These are phyloP conservation scores for Grammomys surdaster DNA, from an alignment of 2,113 vertebrate genomes.

Conservation along the genomic window DNA sequence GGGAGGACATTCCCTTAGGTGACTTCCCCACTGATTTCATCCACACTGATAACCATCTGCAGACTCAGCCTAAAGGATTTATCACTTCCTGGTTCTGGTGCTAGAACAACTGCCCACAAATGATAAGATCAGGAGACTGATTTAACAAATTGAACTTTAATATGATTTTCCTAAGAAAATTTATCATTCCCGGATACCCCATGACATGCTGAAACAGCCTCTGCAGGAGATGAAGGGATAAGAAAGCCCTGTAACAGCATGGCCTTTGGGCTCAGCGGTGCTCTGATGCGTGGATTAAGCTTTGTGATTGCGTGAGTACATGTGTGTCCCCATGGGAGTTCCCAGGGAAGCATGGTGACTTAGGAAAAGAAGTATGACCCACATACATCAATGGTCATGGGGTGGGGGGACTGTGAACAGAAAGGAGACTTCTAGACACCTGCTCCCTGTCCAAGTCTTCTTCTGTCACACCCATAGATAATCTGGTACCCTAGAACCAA, in stretches of 20 bases:
- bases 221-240: slow-evolving; percentile 48
- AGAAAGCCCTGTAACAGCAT: not conserved
- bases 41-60: slow-evolving; percentile 68
- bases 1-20: slow-evolving; percentile 38
- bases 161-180: slow-evolving; percentile 80
- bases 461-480: not conserved
- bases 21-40: slow-evolving; percentile 43
- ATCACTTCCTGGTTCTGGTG: slow-evolving; percentile 61
- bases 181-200: slow-evolving; percentile 52
- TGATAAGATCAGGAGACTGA: slow-evolving; percentile 71
- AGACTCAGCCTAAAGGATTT: slow-evolving; percentile 70
- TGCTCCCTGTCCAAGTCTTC: not conserved
- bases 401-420: not conserved
- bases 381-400: not conserved
- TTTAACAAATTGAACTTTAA: slow-evolving; percentile 80
- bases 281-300: not conserved
- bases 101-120: slow-evolving; percentile 62
- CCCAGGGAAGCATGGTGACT: fast-evolving
- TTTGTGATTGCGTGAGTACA: not conserved
- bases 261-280: not conserved
- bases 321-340: fast-evolving
- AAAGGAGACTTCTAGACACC: not conserved
- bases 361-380: not conserved
- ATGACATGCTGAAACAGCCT: slow-evolving; percentile 50
- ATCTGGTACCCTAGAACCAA: not conserved